Evolutionary conservation across 2,797 vertebrate genomes (phyloP).

Genomic region (Distichodus sexfasciatus): DNA sequence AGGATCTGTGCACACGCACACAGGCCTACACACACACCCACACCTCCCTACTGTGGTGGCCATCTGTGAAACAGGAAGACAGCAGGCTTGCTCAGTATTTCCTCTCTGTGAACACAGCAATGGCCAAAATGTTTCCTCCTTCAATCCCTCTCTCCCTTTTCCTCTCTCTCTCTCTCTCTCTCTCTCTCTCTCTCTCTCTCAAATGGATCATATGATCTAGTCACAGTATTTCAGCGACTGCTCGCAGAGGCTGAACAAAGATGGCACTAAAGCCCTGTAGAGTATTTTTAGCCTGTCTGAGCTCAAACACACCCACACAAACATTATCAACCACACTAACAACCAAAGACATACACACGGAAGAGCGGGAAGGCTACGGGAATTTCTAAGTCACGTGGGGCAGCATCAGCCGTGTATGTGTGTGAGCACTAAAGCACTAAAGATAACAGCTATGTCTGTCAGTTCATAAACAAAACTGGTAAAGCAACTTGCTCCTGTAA

Average conservation of each 20-base stretch:
- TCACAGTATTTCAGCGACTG: background rate
- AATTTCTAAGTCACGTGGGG: background rate
- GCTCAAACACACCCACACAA: background rate
- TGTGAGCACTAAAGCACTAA: background rate
- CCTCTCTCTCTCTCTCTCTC: background rate
- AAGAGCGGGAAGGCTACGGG: background rate
- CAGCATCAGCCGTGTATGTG: background rate
- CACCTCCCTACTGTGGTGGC: constrained; percentile 6
- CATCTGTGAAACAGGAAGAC: constrained; percentile 39
- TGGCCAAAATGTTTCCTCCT: constrained; percentile 25
- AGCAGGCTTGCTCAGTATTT: constrained; percentile 36
- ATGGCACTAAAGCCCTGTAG: background rate
- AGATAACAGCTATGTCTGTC: background rate
- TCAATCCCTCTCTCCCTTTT: background rate
- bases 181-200: background rate
- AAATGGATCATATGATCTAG: background rate
- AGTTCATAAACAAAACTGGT: constrained; percentile 21
- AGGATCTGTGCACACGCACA: background rate
- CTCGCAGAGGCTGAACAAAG: background rate
- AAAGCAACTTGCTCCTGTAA: constrained; percentile 6
- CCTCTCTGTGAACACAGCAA: constrained; percentile 15
- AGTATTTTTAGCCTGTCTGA: constrained; percentile 17
- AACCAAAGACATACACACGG: background rate
- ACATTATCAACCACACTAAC: background rate
- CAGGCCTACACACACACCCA: background rate